These are phyloP conservation scores for Psittacula echo DNA, from an alignment of 2,797 vertebrate species.

Conservation along the genomic window DNA sequence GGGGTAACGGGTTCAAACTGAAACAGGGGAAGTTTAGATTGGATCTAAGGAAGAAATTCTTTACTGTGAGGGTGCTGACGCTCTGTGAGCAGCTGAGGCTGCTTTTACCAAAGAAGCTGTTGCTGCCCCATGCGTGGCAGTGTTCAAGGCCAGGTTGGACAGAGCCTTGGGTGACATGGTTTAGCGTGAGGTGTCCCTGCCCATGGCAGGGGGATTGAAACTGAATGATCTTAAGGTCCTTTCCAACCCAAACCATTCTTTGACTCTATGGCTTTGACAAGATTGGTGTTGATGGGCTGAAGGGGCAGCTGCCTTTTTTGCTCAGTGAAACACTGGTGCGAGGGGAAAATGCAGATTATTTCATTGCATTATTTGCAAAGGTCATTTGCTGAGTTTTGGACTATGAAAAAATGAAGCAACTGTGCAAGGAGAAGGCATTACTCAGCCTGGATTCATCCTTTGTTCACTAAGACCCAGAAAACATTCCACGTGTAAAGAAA, in stretches of 20 bases:
- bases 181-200: not conserved
- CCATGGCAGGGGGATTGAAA: not conserved
- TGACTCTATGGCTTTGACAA: not conserved
- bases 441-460: not conserved
- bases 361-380: not conserved
- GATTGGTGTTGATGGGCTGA: not conserved
- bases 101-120: too few relatives aligned
- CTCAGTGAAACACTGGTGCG: not conserved
- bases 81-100: too few relatives aligned
- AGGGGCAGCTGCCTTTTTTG: not conserved
- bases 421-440: not conserved
- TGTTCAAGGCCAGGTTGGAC: not conserved
- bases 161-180: not conserved
- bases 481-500: not conserved
- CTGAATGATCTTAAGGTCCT: not conserved
- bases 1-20: not conserved
- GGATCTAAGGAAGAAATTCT: too few relatives aligned
- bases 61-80: too few relatives aligned
- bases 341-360: rapidly evolving
- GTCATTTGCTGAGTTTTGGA: not conserved
- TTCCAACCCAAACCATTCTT: not conserved
- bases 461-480: not conserved
- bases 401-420: not conserved
- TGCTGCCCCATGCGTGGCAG: not conserved
- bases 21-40: too few relatives aligned